A percentile compares a stretch with the other conserved stretches of the same genome.
phyloP scores from a whole-genome alignment of 2,797 vertebrate genomes.

The Sciurus carolinensis region DNA sequence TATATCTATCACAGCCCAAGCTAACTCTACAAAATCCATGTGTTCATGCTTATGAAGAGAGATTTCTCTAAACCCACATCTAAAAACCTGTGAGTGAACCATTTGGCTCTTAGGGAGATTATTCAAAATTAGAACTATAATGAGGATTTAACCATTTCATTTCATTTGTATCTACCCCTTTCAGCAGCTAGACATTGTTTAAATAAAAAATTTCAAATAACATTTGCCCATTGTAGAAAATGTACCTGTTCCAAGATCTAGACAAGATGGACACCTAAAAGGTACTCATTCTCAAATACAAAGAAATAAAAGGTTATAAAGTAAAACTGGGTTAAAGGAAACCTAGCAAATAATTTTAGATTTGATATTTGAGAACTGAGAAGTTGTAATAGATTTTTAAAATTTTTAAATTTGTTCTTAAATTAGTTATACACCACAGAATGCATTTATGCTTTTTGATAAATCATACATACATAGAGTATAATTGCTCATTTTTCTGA shows the following conservation, averaged over 20 bases:
- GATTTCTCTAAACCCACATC: background rate
- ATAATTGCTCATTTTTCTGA: no score
- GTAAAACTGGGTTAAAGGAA: background rate
- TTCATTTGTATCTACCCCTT: no score
- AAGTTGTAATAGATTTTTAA: background rate
- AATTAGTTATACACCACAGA: no score
- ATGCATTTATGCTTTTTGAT: no score
- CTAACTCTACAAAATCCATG: background rate
- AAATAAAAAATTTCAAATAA: no score
- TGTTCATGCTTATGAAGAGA: background rate
- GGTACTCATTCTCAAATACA: background rate
- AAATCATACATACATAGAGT: no score
- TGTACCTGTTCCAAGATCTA: no score
- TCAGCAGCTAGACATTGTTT: no score
- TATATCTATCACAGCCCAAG: background rate
- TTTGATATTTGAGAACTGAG: background rate
- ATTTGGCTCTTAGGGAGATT: background rate
- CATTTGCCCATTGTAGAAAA: no score
- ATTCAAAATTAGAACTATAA: background rate
- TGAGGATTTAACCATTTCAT: background rate
- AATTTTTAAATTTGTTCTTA: no score
- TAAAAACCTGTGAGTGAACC: background rate
- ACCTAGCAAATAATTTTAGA: background rate
- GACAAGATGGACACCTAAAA: background rate
- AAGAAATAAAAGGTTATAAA: background rate